phyloP scores from a whole-genome alignment of 92 coral and sea anemone genomes.

The Phenganax stokvisi region DNA sequence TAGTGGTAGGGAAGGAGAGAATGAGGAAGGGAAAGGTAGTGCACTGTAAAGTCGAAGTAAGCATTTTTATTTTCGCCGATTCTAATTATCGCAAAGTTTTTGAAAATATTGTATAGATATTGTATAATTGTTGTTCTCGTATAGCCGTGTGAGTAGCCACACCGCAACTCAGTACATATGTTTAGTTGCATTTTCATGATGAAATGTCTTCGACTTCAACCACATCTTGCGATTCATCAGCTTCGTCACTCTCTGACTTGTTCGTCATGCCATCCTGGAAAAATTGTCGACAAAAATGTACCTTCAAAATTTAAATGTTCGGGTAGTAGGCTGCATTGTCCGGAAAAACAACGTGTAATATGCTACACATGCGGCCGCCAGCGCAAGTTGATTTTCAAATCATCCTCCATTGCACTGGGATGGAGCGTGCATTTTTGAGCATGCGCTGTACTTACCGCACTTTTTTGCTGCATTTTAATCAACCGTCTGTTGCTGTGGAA shows the following conservation, averaged over 20 bases:
- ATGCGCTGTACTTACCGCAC: neutral
- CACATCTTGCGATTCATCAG: neutral
- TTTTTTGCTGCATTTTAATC: slow-evolving; percentile 7
- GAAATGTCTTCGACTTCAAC: neutral
- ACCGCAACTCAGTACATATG: neutral
- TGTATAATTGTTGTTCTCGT: no score
- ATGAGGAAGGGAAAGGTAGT: no score
- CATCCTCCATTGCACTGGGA: neutral
- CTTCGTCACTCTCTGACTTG: neutral
- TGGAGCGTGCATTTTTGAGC: no score
- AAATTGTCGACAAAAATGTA: no score
- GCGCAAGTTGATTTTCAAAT: neutral
- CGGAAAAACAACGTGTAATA: neutral
- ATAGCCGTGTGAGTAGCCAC: no score
- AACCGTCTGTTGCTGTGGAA: slow-evolving; percentile 7
- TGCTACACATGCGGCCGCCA: neutral
- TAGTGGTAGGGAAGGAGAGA: no score
- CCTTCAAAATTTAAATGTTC: neutral
- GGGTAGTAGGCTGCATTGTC: neutral
- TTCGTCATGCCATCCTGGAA: neutral
- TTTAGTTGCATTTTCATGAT: neutral
- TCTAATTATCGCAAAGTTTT: neutral
- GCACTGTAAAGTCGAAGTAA: no score
- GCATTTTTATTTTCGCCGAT: no score
- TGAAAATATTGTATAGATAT: neutral